Percentiles rank a stretch among this genome's conserved stretches.
Conservation (phyloP, 2,113 vertebrate species). For the Eira barbara region DNA sequence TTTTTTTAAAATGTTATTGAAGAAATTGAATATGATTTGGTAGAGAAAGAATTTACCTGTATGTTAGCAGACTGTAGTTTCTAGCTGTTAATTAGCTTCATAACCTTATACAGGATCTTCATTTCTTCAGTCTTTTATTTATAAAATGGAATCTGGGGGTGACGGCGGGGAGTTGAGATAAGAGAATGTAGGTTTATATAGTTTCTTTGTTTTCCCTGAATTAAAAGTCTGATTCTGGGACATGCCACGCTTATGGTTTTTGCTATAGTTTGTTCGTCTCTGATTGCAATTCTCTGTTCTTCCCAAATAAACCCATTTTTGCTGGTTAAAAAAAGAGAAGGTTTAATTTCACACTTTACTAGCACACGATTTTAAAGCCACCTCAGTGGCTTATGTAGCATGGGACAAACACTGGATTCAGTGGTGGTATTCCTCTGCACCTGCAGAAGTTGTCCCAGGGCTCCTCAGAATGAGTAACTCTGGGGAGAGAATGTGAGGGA, state of each 20-base stretch:
- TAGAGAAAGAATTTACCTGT: not conserved
- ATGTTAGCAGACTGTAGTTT: not conserved
- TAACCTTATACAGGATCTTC: not conserved
- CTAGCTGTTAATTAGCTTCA: not conserved
- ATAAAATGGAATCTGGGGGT: not conserved
- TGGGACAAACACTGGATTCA: no score
- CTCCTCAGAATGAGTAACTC: not conserved
- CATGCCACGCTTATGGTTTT: not conserved
- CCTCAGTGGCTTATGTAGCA: rapidly evolving
- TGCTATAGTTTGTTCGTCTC: not conserved
- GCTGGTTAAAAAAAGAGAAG: not conserved
- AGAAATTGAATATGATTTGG: not conserved
- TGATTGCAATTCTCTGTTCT: not conserved
- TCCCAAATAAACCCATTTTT: not conserved
- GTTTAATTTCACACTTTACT: not conserved
- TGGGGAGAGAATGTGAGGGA: not conserved
- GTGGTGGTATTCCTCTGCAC: not conserved
- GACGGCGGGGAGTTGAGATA: not conserved
- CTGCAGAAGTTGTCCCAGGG: not conserved
- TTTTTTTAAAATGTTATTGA: not conserved
- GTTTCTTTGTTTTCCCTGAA: not conserved
- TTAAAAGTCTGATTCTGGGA: not conserved
- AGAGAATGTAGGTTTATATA: not conserved
- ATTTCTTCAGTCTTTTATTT: not conserved
- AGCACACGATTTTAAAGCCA: not conserved